Percentiles rank a stretch among this genome's conserved stretches.
Evolutionary conservation across 2,888 invertebrate species (phyloP).

Genomic region (Celastrina argiolus): DNA sequence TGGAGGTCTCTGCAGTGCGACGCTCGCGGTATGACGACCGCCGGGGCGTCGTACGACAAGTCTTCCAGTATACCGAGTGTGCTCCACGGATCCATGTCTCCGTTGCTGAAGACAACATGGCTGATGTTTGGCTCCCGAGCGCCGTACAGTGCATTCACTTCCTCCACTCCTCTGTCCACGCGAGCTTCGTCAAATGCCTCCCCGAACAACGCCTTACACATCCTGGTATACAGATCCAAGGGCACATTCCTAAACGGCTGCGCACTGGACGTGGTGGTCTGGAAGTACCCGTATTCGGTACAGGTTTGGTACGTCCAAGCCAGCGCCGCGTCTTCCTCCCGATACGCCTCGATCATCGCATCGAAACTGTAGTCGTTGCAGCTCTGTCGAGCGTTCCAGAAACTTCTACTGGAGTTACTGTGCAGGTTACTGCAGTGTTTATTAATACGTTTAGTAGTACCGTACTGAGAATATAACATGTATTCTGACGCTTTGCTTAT

Average conservation of each 20-base stretch:
- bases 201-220: constrained; percentile 65
- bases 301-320: constrained; percentile 86
- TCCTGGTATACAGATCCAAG: constrained; percentile 55
- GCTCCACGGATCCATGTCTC: constrained; percentile 79
- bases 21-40: constrained; percentile 49
- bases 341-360: constrained; percentile 42
- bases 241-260: constrained; percentile 78
- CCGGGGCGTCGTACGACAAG: constrained; percentile 56
- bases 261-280: constrained; percentile 76
- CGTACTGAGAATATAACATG: constrained; percentile 56
- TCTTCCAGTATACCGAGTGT: constrained; percentile 69
- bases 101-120: constrained; percentile 78
- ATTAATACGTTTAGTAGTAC: constrained; percentile 44
- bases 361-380: constrained; percentile 56
- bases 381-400: constrained; percentile 39
- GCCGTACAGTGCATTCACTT: constrained; percentile 72
- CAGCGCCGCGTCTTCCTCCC: constrained; percentile 41
- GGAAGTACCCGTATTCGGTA: constrained; percentile 86
- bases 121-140: constrained; percentile 65
- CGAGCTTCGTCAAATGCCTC: constrained; percentile 49
- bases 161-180: constrained; percentile 53
- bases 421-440: constrained; percentile 44
- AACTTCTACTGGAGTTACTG: constrained; percentile 24
- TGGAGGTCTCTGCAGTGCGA: constrained; percentile 61
- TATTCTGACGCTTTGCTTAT: constrained; percentile 45